Percentiles rank a stretch among this genome's conserved stretches.
Conservation (phyloP, 2,113 vertebrate species). For the Euleptes europaea region DNA sequence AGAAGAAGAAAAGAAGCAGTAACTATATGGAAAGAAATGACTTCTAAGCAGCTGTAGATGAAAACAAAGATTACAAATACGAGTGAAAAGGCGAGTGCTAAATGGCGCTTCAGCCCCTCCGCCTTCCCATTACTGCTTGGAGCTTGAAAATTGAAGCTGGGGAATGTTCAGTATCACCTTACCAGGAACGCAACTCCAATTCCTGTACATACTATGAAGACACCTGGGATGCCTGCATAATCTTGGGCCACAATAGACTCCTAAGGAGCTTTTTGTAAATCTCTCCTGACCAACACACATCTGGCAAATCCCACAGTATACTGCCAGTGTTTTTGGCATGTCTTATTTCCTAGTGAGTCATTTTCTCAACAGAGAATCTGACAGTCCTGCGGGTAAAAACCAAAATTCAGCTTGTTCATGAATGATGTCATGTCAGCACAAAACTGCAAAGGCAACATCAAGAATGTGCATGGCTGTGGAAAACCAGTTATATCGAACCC, state of each 20-base stretch:
- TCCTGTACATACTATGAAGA: fast-evolving
- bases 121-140: background rate
- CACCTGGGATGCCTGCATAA: background rate
- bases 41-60: too few relatives aligned
- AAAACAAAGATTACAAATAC: too few relatives aligned
- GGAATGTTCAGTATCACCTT: background rate
- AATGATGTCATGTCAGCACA: background rate
- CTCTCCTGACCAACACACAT: fast-evolving
- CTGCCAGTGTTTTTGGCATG: background rate
- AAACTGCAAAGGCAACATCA: slow-evolving; percentile 1
- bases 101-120: too few relatives aligned
- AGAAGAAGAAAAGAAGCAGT: background rate
- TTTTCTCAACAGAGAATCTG: background rate
- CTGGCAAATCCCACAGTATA: background rate
- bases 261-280: background rate
- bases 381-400: background rate
- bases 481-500: background rate
- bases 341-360: background rate
- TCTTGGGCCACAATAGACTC: background rate
- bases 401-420: background rate
- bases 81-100: too few relatives aligned
- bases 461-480: background rate
- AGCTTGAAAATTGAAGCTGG: background rate
- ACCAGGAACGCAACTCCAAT: background rate
- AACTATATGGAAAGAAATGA: too few relatives aligned